Conservation (phyloP, 1,140 invertebrate genomes). For the Cherax quadricarinatus region DNA sequence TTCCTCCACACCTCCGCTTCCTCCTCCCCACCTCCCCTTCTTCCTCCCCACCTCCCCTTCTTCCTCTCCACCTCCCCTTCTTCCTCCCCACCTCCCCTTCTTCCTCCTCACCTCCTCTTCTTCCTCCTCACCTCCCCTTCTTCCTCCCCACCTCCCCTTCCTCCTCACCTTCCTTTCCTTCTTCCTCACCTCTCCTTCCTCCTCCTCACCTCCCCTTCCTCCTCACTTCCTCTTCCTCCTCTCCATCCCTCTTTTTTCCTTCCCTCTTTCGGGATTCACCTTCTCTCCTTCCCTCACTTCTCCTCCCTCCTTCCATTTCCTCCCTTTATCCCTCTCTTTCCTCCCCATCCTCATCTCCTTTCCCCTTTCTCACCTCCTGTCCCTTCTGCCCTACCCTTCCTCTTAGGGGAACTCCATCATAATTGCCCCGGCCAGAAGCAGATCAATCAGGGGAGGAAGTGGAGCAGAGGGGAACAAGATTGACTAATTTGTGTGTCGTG, state of each 20-base stretch:
- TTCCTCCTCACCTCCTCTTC: no score
- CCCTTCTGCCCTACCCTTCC: background rate
- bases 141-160: no score
- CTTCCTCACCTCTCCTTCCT: background rate
- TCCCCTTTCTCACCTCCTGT: background rate
- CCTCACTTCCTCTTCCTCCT: no score
- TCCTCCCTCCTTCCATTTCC: background rate
- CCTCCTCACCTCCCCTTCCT: background rate
- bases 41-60: no score
- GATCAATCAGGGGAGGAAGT: slow-evolving; percentile 69
- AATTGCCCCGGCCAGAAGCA: slow-evolving; percentile 64
- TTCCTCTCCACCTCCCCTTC: no score
- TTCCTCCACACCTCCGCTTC: no score
- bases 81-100: no score
- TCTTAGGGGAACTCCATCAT: slow-evolving; percentile 46
- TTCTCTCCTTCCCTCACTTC: background rate
- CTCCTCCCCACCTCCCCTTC: no score
- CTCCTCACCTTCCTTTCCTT: no score
- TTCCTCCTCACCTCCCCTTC: no score
- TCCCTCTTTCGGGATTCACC: no score
- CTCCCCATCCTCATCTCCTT: background rate
- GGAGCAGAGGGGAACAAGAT: slow-evolving; percentile 68
- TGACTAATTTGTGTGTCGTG: slow-evolving; percentile 70
- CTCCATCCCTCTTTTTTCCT: no score
- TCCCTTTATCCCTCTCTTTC: background rate